phyloP scores from a whole-genome alignment of 2,113 vertebrate genomes.

The Ibidorhyncha struthersii region DNA sequence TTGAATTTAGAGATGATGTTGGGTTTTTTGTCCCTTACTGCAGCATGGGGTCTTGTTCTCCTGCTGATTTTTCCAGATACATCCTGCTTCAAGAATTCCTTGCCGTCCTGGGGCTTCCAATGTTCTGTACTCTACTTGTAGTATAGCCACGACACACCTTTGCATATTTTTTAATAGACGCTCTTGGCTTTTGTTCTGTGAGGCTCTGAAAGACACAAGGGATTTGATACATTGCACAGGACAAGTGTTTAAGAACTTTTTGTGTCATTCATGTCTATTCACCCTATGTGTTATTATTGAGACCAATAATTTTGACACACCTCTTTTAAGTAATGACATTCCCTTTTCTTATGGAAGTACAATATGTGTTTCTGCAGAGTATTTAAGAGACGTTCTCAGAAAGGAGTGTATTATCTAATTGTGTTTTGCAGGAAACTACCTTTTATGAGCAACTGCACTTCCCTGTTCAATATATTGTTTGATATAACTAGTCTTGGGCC shows the following conservation, averaged over 20 bases:
- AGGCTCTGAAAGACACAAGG: background rate
- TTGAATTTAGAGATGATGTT: background rate
- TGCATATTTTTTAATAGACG: background rate
- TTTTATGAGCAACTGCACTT: background rate
- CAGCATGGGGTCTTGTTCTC: background rate
- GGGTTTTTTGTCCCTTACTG: background rate
- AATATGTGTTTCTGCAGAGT: background rate
- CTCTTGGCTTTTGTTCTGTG: background rate
- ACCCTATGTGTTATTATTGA: background rate
- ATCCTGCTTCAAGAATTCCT: background rate
- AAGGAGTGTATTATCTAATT: background rate
- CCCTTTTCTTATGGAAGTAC: background rate
- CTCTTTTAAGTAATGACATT: background rate
- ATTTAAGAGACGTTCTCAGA: background rate
- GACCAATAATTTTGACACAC: background rate
- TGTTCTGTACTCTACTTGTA: background rate
- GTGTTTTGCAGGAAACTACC: background rate
- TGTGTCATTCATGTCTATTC: background rate
- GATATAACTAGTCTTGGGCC: background rate
- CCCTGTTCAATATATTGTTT: background rate
- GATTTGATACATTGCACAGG: background rate
- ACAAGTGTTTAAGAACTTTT: background rate
- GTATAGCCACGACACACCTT: background rate
- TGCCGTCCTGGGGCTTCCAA: background rate
- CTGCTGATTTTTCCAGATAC: background rate